Evolutionary conservation across 2,113 vertebrate genomes (phyloP), one percentile per base, ranked within the genome.

Genomic region (Passer montanus): DNA sequence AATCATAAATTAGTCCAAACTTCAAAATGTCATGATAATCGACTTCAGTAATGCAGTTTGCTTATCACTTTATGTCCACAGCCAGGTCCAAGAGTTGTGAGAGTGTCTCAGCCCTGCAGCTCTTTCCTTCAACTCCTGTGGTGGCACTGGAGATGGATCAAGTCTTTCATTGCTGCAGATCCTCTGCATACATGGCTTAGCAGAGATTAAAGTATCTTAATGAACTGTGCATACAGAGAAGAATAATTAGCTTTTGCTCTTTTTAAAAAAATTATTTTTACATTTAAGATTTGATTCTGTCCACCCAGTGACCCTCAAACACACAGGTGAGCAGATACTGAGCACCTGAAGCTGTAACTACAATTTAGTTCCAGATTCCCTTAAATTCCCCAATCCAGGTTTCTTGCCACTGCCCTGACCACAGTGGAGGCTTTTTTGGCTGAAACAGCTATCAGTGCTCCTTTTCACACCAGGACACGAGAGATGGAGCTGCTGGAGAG

Each of bases 361-460:
- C 18, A 80, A 27, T 53, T 81, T 9, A 44, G 31, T 28, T 44
- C 14, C 43, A 18, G 15, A 49, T 76, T 35, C 68, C 39, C 31
- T 41, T 39, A 5, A 56, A 63, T 15, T 53, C 10, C 18, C 24
- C 31, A 58, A 0, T 58, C 18, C 47, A 68, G 9, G 49, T 80
- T 76, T 76, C n/a, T 49, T 49, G 53, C 14, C 44, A 19, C 11
- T 53, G 44, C 31, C 37, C 31, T 59, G 64, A 39, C 24, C 35
- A 37, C 10, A 41, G 3, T 0, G 9, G 58, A 59, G 24, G 28
- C 24, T 0, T 1, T 39, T 80, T 33, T 16, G 21, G 15, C 39
- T 23, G 21, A n/a, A 79, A 66, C 9, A 37, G 13, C 23, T 11
- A 8, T 13, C 24, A 12, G 10, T 21, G 18, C 17, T 66, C 37